A percentile compares a stretch with the other conserved stretches of the same genome.
phyloP scores from a whole-genome alignment of 2,888 invertebrate species.

The Diplolepis rosae region DNA sequence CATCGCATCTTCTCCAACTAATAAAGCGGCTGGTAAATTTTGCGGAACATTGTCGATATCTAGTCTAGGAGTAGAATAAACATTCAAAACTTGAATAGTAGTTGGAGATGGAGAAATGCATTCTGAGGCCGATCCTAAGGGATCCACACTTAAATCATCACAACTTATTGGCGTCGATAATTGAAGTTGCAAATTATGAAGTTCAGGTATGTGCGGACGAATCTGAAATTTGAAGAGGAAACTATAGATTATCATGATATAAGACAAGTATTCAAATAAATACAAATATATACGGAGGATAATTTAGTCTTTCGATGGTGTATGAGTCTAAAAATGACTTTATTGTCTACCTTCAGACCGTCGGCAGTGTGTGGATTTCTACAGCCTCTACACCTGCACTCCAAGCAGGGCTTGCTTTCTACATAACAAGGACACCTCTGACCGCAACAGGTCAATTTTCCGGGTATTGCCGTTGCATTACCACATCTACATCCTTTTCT shows the following conservation, averaged over 20 bases:
- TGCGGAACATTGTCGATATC: conserved; percentile 72
- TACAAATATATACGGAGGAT: too few relatives aligned
- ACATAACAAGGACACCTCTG: conserved; percentile 96
- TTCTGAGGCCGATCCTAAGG: conserved; percentile 67
- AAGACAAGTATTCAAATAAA: conserved; percentile 22
- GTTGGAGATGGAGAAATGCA: conserved; percentile 70
- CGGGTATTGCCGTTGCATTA: conserved; percentile 90
- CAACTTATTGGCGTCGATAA: conserved; percentile 68
- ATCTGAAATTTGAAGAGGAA: conserved; percentile 73
- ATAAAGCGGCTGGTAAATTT: conserved; percentile 71
- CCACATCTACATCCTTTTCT: conserved; percentile 92
- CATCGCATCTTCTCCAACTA: conserved; percentile 73
- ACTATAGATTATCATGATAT: not conserved
- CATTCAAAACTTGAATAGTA: conserved; percentile 72
- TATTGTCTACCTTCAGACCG: conserved; percentile 81
- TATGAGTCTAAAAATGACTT: conserved; percentile 24
- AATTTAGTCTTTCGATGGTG: not conserved
- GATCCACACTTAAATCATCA: conserved; percentile 63
- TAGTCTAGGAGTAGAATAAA: conserved; percentile 70
- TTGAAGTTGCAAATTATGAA: conserved; percentile 79
- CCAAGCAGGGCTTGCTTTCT: conserved; percentile 90
- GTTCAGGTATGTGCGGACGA: conserved; percentile 80
- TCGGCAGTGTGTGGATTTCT: conserved; percentile 91
- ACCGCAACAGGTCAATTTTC: conserved; percentile 93
- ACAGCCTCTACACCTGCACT: conserved; percentile 94